Base-by-base conservation (phyloP, 2,888 invertebrate genomes). In the Parelbella ahira region DNA sequence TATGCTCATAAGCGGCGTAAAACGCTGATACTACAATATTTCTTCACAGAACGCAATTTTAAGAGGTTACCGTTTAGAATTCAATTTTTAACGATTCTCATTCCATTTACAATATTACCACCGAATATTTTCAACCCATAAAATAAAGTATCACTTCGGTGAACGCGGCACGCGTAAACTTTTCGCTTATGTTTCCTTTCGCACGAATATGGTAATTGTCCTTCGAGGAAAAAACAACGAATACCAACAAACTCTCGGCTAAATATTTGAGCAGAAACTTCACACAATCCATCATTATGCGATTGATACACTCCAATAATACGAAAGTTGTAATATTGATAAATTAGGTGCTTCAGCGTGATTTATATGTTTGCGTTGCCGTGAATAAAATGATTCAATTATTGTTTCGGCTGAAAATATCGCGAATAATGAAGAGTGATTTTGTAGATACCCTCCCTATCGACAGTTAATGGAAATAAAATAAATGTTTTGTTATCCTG, bases 1-100 rank as follows among this genome's bases (percentile, higher is more conserved):
- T 63, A 68, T 54, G 55, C 54, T 59, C 61, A 61, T 57, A 62
- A 68, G 55, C 52, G 47, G 44, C 41, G 51, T 58, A 52, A 68
- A 71, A 67, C 51, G 58, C 62, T 68, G 63, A 72, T 68, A 56
- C 43, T 20, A 51, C 44, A 48, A 52, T 24, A 39, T 38, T 39
- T 19, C 15, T 33, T 13, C 8, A 18, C 27, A 2, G 20, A 27
- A 23, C 41, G 27, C 11, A 27, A 19, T 39, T 9, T 41, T 33
- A 44, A 42, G 37, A 44, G 36, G 20, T 33, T 33, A 42, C 32
- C 29, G 34, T 18, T 27, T 38, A 37, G 23, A 39, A 38, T 12
- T 32, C 30, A 44, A 38, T 43, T 44, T 30, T 37, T 27, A 33
- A 37, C 2, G 34, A 42, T 37, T 47, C 25, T n/a, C n/a, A n/a